A percentile compares a stretch with the other conserved stretches of the same genome.
phyloP scores from a whole-genome alignment of 2,888 invertebrate species.

The Hypolimnas misippus region DNA sequence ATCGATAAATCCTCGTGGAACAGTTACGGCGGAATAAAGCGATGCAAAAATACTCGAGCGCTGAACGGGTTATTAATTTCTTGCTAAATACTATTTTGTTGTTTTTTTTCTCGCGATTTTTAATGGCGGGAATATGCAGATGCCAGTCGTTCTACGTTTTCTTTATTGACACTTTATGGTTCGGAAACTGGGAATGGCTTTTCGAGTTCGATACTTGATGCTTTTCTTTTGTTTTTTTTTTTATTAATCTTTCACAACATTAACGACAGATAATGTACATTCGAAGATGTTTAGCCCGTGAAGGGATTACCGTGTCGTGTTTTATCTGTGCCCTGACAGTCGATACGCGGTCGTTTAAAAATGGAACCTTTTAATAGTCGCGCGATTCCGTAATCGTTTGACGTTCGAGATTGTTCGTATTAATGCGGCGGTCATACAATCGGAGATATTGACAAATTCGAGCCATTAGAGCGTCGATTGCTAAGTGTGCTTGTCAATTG shows the following conservation, averaged over 20 bases:
- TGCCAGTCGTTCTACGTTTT: slow-evolving; percentile 67
- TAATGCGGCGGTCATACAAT: slow-evolving; percentile 67
- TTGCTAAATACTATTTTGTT: slow-evolving; percentile 53
- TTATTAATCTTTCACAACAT: not conserved
- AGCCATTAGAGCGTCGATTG: slow-evolving; percentile 57
- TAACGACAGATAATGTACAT: slow-evolving; percentile 11
- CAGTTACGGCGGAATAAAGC: slow-evolving; percentile 22
- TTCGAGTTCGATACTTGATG: slow-evolving; percentile 49
- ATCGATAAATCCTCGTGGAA: slow-evolving; percentile 58
- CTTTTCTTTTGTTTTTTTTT: slow-evolving; percentile 48
- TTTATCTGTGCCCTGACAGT: slow-evolving; percentile 56
- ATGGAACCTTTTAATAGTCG: slow-evolving; percentile 75
- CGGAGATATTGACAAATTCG: slow-evolving; percentile 74
- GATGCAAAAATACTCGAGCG: slow-evolving; percentile 29
- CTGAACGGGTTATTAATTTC: slow-evolving; percentile 74
- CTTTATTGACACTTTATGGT: slow-evolving; percentile 82
- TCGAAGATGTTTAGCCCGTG: slow-evolving; percentile 1
- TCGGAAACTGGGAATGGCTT: slow-evolving; percentile 76
- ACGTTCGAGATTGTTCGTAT: slow-evolving; percentile 73
- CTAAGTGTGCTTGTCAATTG: slow-evolving; percentile 44
- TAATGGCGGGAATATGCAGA: slow-evolving; percentile 77
- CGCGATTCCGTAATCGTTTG: slow-evolving; percentile 72
- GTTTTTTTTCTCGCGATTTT: slow-evolving; percentile 55
- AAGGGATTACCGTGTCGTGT: slow-evolving; percentile 38
- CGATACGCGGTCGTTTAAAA: slow-evolving; percentile 76